These are phyloP conservation scores for Drosophila nigrodunni DNA, from an alignment of 1,140 invertebrate species.

Conservation along the genomic window DNA sequence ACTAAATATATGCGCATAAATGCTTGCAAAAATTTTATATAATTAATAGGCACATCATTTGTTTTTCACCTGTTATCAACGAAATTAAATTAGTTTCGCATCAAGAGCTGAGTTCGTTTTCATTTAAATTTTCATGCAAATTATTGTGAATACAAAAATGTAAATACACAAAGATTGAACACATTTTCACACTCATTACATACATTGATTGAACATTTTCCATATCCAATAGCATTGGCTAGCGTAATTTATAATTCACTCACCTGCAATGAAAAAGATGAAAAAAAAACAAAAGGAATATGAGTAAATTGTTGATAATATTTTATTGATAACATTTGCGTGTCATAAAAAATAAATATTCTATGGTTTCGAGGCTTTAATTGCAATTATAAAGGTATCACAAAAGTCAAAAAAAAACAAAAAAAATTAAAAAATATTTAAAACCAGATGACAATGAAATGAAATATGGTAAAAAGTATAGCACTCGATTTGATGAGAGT, in stretches of 20 bases:
- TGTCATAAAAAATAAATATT: conserved; percentile 21
- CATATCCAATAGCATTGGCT: conserved; percentile 16
- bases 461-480: conserved; percentile 43
- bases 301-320: conserved; percentile 40
- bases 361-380: conserved; percentile 31
- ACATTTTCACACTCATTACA: conserved; percentile 11
- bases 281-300: conserved; percentile 13
- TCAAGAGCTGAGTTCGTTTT: not conserved
- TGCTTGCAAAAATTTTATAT: conserved; percentile 46
- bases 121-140: not conserved
- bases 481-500: conserved; percentile 30
- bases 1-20: conserved; percentile 52
- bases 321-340: conserved; percentile 27
- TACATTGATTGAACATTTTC: conserved; percentile 13
- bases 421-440: conserved; percentile 11
- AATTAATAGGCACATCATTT: conserved; percentile 68
- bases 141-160: not conserved
- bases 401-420: not conserved
- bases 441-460: conserved; percentile 46
- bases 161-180: not conserved
- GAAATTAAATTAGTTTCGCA: conserved; percentile 8
- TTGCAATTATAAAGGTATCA: not conserved
- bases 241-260: conserved; percentile 37
- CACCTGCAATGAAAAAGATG: conserved; percentile 64
- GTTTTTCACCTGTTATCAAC: conserved; percentile 18